Evolutionary conservation across 2,888 invertebrate species (phyloP), one percentile per base, ranked within the genome.

Genomic region (Lingula anatina): DNA sequence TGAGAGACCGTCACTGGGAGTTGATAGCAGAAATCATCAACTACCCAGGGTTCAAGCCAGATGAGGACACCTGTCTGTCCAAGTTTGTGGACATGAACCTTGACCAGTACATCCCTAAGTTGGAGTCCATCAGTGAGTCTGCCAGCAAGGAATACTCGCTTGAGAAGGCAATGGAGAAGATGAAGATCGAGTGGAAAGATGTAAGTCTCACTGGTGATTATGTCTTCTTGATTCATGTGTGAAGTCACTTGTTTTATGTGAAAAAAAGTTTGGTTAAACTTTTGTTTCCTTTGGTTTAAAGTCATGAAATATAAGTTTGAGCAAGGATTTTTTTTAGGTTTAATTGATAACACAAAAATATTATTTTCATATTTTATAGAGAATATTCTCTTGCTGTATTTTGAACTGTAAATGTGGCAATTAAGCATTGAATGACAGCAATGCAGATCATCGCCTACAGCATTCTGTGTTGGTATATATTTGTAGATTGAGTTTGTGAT

Each of bases 91-190:
- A 94, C 70, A 90, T 91, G 74, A 89, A 90, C 43, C 80, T 96
- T 38, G 89, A 87, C 38, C 90, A 93, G 54, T 93, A 89, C 71
- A 86, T 78, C 45, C 81, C 88, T 0, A 90, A 89, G 76, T 95
- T 96, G 73, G 94, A 94, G 76, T 77, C 81, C 1, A 93, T 96
- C 62, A 91, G 93, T 3, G 94, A 95, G 73, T 88, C 94, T 0
- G 96, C 96, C 0, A 92, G 93, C 2, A 96, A 95, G 76, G 95
- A 96, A 77, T 93, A 89, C 71, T 90, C 89, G 69, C 81, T 96
- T 42, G 96, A 96, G 76, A 90, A 86, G 76, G 86, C 88, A 23
- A 80, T 96, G 73, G 81, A 84, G 47, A 92, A 88, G 79, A 96
- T 96, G 95, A 87, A 79, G 71, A 81, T 79, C 44, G 95, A 95